A percentile compares a stretch with the other conserved stretches of the same genome.
Conservation (phyloP, 2,888 invertebrate species). For the Pseudeuparius sepicola region DNA sequence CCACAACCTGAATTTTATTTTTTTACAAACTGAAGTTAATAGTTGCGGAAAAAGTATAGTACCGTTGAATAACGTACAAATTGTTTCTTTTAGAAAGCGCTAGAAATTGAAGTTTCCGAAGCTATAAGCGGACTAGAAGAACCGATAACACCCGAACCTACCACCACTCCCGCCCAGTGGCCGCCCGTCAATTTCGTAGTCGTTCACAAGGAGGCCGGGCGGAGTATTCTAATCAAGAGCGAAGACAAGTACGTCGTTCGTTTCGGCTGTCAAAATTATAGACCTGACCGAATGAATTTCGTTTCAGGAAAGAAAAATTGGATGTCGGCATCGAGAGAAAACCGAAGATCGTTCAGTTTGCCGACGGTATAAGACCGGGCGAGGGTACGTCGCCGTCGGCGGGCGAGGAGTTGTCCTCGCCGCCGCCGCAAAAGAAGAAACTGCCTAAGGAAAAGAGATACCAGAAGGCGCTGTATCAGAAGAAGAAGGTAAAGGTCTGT, state of each 20-base stretch:
- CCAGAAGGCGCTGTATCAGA: constrained; percentile 42
- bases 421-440: constrained; percentile 45
- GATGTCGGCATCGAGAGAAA: constrained; percentile 1
- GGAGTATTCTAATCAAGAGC: constrained; percentile 48
- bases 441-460: constrained; percentile 43
- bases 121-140: constrained; percentile 23
- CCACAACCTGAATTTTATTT: too few relatives aligned
- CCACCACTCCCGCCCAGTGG: constrained; percentile 29
- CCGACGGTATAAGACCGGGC: constrained; percentile 51
- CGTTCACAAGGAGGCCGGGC: constrained; percentile 37
- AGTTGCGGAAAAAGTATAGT: too few relatives aligned
- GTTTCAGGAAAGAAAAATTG: too few relatives aligned
- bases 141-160: too few relatives aligned
- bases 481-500: constrained; percentile 45
- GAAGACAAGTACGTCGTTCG: too few relatives aligned
- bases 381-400: constrained; percentile 49
- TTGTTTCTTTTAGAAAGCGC: constrained; percentile 25
- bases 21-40: too few relatives aligned
- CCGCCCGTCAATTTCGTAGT: constrained; percentile 31
- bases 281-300: too few relatives aligned
- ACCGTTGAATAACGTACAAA: constrained; percentile 2
- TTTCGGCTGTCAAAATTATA: too few relatives aligned
- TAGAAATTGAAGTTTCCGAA: constrained; percentile 29
- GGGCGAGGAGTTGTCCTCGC: constrained; percentile 50
- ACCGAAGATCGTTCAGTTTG: constrained; percentile 44